Evolutionary conservation across 2,797 vertebrate genomes (phyloP), one percentile per base, ranked within the genome.

Genomic region (Lateolabrax maculatus): DNA sequence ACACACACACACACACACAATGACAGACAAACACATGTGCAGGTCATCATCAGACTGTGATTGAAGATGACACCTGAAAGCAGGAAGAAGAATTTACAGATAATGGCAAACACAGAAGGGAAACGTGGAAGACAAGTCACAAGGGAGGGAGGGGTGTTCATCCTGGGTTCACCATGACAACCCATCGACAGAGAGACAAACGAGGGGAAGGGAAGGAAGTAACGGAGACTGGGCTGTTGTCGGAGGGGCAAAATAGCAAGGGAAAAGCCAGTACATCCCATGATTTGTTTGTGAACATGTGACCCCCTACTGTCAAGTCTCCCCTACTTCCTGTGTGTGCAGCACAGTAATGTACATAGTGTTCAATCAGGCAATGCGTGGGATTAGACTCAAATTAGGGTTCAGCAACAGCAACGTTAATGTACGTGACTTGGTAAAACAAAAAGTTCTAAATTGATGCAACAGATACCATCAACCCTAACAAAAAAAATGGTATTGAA

Each of bases 291-390:
- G 64, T 86, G 80, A 80, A 72, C 36, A 5, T 58, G 52, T 55
- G 82, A 89, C 79, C 84, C 68, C 73, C 71, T 39, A 56, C 86
- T 80, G 84, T 79, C 44, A 80, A 72, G 84, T 78, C 90, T 84
- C 66, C 72, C 55, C 18, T 71, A 79, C 84, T 90, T 95, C 90
- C 92, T 91, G 80, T 62, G 73, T 64, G 51, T 48, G 61, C 56
- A 71, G 67, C 56, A 48, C 18, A 69, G 48, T 44, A 37, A 73
- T 6, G 29, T 36, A 64, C 8, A 65, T 5, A 0, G 12, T 41
- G 64, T 57, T 64, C 41, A 58, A 74, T 73, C 27, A 57, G 41
- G 29, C 34, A 29, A 51, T 46, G 10, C 21, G 43, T 10, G 15
- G 34, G 41, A 69, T 76, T 36, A 71, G 58, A 80, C 23, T 70